Base-by-base conservation (phyloP, 2,113 vertebrate species). In the Hyaena hyaena region DNA sequence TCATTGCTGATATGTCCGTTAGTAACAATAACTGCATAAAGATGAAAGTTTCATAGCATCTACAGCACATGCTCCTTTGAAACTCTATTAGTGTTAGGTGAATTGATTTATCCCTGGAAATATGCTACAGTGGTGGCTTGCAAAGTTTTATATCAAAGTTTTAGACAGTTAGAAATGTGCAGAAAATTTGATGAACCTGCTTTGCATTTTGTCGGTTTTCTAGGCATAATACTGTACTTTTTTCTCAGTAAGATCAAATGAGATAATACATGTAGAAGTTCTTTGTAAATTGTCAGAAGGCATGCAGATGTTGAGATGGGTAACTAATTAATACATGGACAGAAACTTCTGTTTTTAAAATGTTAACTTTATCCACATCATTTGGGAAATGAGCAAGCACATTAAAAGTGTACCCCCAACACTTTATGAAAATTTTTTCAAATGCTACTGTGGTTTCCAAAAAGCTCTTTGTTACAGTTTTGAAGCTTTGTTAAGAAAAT, bases 401-500 rank as follows among this genome's bases (percentile, higher is more conserved):
- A 17, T 84, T 97, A 84, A 95, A 96, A 69, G 80, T 96, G 14
- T 10, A 93, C 31, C 39, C 81, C 73, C n/a, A 69, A 93, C 58
- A 88, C 65, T 88, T 79, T 65, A 68, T 61, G 28, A 88, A 48
- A 85, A 95, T 92, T 95, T 88, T 95, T 93, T 84, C 16, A 39
- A 96, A 71, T 96, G 80, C 79, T 96, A 55, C 35, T 92, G 33
- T 96, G 85, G 65, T 97, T 97, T 96, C 94, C 80, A 88, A 50
- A 97, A 96, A 95, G 95, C 81, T 95, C 88, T 98, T 97, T 96
- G 93, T 97, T 98, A 92, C 4, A 95, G 80, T 97, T 94, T 88
- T 95, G 83, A 97, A 96, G 87, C 76, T 97, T 97, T 97, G 85
- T 97, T 96, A 91, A 74, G 96, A 96, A 97, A 98, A 94, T 89